Conservation (phyloP, 2,797 vertebrate species). For the Lates japonicus region DNA sequence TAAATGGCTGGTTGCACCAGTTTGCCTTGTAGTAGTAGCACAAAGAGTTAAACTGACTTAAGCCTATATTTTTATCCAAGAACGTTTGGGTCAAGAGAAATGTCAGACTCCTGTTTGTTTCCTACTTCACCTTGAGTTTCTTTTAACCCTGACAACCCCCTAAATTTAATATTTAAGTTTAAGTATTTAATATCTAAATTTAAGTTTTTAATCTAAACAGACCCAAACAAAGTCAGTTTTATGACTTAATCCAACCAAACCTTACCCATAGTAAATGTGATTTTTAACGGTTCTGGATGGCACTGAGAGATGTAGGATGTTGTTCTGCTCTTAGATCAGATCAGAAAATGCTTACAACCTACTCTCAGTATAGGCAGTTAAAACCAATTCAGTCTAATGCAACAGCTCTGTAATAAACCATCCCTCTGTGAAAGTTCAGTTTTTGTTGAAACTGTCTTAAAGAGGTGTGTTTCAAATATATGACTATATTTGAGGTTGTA, state of each 20-base stretch:
- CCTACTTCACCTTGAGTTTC: not conserved
- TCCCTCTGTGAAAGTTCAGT: too few species aligned
- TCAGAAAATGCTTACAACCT: too few species aligned
- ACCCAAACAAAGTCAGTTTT: not conserved
- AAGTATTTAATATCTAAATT: too few species aligned
- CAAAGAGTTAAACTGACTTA: not conserved
- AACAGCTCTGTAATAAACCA: too few species aligned
- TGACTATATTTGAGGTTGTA: too few species aligned
- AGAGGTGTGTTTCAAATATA: too few species aligned
- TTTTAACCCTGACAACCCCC: not conserved
- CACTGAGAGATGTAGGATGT: not conserved
- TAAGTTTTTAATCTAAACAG: not conserved
- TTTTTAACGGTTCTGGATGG: not conserved
- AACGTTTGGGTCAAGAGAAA: not conserved
- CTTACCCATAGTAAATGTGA: not conserved
- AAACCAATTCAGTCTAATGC: too few species aligned
- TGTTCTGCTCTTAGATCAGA: not conserved
- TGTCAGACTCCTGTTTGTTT: not conserved
- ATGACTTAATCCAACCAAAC: not conserved
- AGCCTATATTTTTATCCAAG: not conserved
- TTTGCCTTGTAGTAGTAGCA: not conserved
- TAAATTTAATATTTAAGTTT: not conserved
- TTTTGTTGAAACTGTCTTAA: too few species aligned
- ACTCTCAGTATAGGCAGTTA: too few species aligned
- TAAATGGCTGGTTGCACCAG: slow-evolving; percentile 9